Evolutionary conservation across 2,888 invertebrate species (phyloP), one percentile per base, ranked within the genome.

Genomic region (Lapara coniferarum): DNA sequence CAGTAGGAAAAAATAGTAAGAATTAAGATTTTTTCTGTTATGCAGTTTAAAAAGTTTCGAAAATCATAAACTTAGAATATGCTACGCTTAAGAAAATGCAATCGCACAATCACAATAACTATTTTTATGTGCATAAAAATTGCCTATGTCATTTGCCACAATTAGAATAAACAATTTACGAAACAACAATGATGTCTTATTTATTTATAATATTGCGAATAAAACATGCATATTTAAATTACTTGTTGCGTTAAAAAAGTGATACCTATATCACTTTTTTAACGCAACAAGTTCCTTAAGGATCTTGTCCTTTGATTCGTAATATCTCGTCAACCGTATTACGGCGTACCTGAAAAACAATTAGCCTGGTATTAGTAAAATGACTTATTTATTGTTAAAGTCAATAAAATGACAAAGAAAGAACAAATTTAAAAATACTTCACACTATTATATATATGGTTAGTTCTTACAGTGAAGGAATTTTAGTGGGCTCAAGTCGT

Each of bases 241-340:
- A 44, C 70, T n/a, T n/a, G n/a, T n/a, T n/a, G n/a, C n/a, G n/a
- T n/a, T n/a, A n/a, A n/a, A n/a, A n/a, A n/a, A n/a, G n/a, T n/a
- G n/a, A n/a, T n/a, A n/a, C n/a, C n/a, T n/a, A 67, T 71, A 72
- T 67, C 72, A 71, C 68, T 67, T 58, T 66, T 68, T 71, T 71
- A 25, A 73, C 73, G 71, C 75, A 76, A 86, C 87, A 12, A 86
- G 75, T 77, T 86, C 80, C 77, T 85, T 85, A 81, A 90, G 89
- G 75, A 95, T 94, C 77, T 91, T 84, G 53, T 95, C 94, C 89
- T 96, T 97, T 76, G 94, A 94, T 70, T 95, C 94, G 83, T 95
- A 96, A 91, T 97, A 97, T 87, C 96, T 96, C 74, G 95, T 94
- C 72, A 97, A 94, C 75, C 97, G 95, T 77, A 95, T 92, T 81